Evolutionary conservation across 1,140 invertebrate species (phyloP).

Genomic region (Laupala kohalensis): DNA sequence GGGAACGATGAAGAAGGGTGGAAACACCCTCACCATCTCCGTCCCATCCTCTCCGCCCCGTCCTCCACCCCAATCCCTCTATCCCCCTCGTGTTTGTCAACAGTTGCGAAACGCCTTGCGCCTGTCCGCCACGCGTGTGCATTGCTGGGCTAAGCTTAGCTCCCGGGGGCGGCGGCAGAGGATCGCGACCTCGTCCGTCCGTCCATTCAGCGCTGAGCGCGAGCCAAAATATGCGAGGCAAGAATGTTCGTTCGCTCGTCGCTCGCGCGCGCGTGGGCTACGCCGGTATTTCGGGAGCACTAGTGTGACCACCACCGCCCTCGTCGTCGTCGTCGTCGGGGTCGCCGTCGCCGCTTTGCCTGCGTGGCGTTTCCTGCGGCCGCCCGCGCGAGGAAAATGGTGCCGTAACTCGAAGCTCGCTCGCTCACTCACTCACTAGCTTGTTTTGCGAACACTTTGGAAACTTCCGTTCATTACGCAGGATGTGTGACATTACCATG

Average conservation of each 20-base stretch:
- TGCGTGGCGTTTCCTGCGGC: neutral
- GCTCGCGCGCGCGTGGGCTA: neutral
- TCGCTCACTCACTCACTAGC: too few species aligned
- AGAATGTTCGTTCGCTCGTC: neutral
- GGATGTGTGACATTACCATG: too few species aligned
- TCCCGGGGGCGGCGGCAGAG: too few species aligned
- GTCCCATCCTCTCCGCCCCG: too few species aligned
- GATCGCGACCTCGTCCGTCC: neutral
- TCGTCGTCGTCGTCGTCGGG: neutral
- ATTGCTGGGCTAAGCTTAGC: neutral
- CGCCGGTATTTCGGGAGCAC: neutral
- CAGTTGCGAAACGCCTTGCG: neutral
- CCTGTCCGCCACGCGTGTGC: too few species aligned
- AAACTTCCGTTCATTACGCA: too few species aligned
- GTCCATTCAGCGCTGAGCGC: neutral
- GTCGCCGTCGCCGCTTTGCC: too few species aligned
- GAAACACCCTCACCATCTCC: too few species aligned
- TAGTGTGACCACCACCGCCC: neutral
- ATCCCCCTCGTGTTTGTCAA: neutral
- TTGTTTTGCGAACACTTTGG: too few species aligned
- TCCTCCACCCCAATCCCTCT: neutral
- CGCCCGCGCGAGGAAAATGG: neutral
- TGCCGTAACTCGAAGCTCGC: neutral
- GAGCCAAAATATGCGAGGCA: neutral
- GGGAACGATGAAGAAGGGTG: too few species aligned